Base-by-base conservation (phyloP, 2,888 invertebrate genomes). In the Dryococelus australis region DNA sequence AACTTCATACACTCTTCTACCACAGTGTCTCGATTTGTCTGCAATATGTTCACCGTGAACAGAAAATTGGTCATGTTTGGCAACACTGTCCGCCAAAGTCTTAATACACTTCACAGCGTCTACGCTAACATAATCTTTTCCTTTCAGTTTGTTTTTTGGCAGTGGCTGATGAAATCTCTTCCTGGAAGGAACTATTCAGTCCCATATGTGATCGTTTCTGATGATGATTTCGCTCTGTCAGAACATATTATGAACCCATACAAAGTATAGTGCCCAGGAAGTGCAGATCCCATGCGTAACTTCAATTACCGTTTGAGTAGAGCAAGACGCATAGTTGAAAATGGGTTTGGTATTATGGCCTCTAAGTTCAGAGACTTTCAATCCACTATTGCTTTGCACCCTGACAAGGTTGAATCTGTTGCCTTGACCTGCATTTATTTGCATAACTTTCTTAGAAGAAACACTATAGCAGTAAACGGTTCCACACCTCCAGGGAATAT, bases 291-390 rank as follows among this genome's bases (percentile, higher is more conserved):
- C 27, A 20, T 16, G 13, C 9, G 81, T 12, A 28, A 1, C 0
- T 83, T 28, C 83, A 83, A 83, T 24, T 83, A 83, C 83, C 27
- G 27, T 20, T 4, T 83, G 43, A 27, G 65, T 65, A 65, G 83
- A 83, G 83, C 83, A 0, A 35, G 83, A 6, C 12, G 83, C 16
- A 83, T 83, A 12, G 24, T 83, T 28, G 83, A 83, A 83, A 83
- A 83, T 83, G 83, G n/a, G 28, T 83, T 83, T 83, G 83, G 83
- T 27, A 28, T 83, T 20, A 83, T 27, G 83, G 27, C 83, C 24
- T 28, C 83, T 28, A 28, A 43, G 26, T 83, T 83, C 24, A 12
- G 83, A 16, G 43, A 26, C 9, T 83, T 83, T 16, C 83, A 28
- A 16, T 26, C 27, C 12, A 16, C 28, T 6, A 83, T 27, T 28